Evolutionary conservation across 2,797 vertebrate genomes (phyloP).

Genomic region (Amniataba percoides): DNA sequence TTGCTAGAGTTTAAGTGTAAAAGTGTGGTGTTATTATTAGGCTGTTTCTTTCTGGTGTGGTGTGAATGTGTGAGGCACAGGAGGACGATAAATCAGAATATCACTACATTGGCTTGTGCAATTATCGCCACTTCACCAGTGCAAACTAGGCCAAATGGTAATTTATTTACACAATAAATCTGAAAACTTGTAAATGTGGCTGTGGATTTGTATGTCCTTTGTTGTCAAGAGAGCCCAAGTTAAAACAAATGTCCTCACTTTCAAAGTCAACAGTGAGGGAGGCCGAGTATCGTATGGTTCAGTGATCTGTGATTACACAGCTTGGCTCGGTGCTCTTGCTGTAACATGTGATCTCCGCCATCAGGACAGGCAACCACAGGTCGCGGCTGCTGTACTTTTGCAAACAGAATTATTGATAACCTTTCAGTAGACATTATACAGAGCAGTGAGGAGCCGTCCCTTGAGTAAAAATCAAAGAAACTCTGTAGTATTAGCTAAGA

Average conservation of each 20-base stretch:
- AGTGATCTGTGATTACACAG: constrained; percentile 51
- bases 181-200: constrained; percentile 61
- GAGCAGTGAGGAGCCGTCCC: not conserved
- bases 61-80: constrained; percentile 37
- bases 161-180: constrained; percentile 71
- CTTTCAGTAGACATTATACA: constrained; percentile 21
- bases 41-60: constrained; percentile 25
- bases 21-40: constrained; percentile 50
- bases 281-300: constrained; percentile 36
- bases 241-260: constrained; percentile 66
- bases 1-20: constrained; percentile 25
- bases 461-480: too few species aligned
- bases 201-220: constrained; percentile 67
- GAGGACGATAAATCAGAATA: constrained; percentile 54
- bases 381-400: constrained; percentile 41
- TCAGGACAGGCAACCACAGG: constrained; percentile 20
- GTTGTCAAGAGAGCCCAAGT: constrained; percentile 54
- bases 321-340: constrained; percentile 33
- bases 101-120: constrained; percentile 40
- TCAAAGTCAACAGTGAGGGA: constrained; percentile 59
- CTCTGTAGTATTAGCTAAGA: too few species aligned
- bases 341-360: constrained; percentile 37
- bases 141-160: constrained; percentile 34
- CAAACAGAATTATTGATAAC: constrained; percentile 47
- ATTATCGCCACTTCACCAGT: constrained; percentile 58